Base-by-base conservation (phyloP, 2,797 vertebrate species). In the Diplodus puntazzo region DNA sequence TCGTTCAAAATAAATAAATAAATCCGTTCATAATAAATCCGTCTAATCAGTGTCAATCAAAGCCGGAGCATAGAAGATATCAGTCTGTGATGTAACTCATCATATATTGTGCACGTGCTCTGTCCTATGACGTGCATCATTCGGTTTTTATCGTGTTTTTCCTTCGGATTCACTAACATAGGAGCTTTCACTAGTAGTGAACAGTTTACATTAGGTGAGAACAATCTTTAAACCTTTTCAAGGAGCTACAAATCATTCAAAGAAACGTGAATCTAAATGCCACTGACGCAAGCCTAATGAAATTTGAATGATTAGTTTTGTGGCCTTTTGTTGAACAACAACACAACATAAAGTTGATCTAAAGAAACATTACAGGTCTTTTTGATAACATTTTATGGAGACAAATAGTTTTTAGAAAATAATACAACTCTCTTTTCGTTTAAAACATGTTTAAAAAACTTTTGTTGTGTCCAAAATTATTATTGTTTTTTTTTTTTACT, bases 271-370 rank as follows among this genome's bases (percentile, higher is more conserved):
- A 65, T 69, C 23, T 25, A 73, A 66, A 58, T 64, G 48, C 42
- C n/a, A 25, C 18, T 25, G 55, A 54, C 55, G 55, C 14, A n/a
- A n/a, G n/a, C n/a, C n/a, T n/a, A n/a, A n/a, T n/a, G n/a, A 48
- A 50, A n/a, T 39, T 0, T 21, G 10, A 46, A 66, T 54, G 20
- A 54, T 72, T 43, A 20, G 11, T 62, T 48, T 55, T 13, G 64
- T 34, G 69, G 30, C 49, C 49, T n/a, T 77, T 67, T 6, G 21
- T 30, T 34, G 75, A 30, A 43, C n/a, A n/a, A n/a, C n/a, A n/a
- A n/a, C n/a, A n/a, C n/a, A n/a, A n/a, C n/a, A n/a, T n/a, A n/a
- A n/a, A n/a, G n/a, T n/a, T n/a, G n/a, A n/a, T n/a, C n/a, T n/a
- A n/a, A n/a, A n/a, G n/a, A n/a, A n/a, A n/a, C n/a, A n/a, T n/a